These are phyloP conservation scores for Heliconius hermathena DNA, from an alignment of 1,140 invertebrate species.

Conservation along the genomic window DNA sequence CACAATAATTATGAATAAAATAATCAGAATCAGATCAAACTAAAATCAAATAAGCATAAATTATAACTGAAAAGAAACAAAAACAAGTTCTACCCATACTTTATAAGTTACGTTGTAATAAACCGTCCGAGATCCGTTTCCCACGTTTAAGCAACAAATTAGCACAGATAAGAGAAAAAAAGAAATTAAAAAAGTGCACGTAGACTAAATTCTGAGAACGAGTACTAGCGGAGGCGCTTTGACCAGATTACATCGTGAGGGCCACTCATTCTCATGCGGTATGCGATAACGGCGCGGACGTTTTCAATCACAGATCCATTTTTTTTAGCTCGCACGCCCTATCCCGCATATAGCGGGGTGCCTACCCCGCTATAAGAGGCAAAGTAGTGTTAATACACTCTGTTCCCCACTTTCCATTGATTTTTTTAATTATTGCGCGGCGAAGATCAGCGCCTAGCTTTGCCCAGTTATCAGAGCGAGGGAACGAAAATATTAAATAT, in stretches of 20 bases:
- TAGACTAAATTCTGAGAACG: slow-evolving; percentile 48
- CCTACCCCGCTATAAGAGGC: no score
- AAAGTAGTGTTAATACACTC: no score
- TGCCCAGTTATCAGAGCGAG: no score
- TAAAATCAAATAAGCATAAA: neutral
- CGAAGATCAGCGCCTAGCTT: no score
- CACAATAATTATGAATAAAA: no score
- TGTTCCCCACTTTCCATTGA: no score
- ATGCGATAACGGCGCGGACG: slow-evolving; percentile 47
- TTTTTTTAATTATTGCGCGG: no score
- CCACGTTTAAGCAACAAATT: slow-evolving; percentile 15
- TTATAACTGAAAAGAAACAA: neutral
- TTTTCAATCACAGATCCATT: slow-evolving; percentile 48
- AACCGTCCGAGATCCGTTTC: neutral
- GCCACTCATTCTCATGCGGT: slow-evolving; percentile 56
- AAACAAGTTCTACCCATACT: neutral
- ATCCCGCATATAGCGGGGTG: no score
- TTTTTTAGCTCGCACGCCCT: slow-evolving; percentile 1
- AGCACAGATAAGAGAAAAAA: slow-evolving; percentile 18
- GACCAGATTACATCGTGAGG: slow-evolving; percentile 65
- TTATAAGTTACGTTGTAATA: neutral
- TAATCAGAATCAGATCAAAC: neutral
- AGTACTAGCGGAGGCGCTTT: slow-evolving; percentile 48
- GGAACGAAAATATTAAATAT: no score
- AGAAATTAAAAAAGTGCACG: slow-evolving; percentile 38